These are phyloP conservation scores for Tanypteryx hageni DNA, from an alignment of 2,888 invertebrate genomes.

Conservation along the genomic window DNA sequence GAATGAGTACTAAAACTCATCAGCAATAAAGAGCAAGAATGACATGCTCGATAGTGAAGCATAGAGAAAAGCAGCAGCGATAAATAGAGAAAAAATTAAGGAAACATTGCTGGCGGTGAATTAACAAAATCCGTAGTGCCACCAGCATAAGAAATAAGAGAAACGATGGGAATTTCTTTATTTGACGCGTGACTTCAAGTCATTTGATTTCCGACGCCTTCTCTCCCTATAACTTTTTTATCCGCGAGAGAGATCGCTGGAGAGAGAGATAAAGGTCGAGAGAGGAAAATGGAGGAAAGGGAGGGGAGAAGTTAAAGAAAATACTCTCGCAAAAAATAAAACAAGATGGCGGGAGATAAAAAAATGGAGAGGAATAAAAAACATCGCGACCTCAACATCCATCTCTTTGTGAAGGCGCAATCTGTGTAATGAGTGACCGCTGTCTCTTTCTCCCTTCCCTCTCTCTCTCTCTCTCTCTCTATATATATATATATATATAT, in stretches of 20 bases:
- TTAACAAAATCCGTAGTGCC: constrained; percentile 6
- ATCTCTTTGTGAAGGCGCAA: constrained; percentile 57
- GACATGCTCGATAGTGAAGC: neutral
- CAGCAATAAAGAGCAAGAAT: neutral
- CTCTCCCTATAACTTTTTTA: neutral
- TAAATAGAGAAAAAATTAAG: neutral
- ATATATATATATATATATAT: too few relatives aligned
- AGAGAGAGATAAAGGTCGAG: neutral
- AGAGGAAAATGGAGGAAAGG: neutral
- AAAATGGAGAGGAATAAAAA: neutral
- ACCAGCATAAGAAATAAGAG: neutral
- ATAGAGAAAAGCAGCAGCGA: neutral
- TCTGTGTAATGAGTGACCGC: constrained; percentile 63
- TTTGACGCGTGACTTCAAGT: constrained; percentile 44
- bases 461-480: neutral
- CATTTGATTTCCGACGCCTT: constrained; percentile 45
- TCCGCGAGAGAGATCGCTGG: constrained; percentile 23
- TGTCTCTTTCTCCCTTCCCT: neutral
- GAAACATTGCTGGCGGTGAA: neutral
- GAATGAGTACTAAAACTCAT: neutral
- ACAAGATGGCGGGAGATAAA: neutral
- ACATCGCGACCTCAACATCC: constrained; percentile 36
- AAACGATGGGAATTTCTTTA: neutral
- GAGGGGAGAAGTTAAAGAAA: neutral
- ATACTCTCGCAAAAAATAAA: neutral